Evolutionary conservation across 2,113 vertebrate genomes (phyloP), one percentile per base, ranked within the genome.

Genomic region (Gnathochromis pfefferi): DNA sequence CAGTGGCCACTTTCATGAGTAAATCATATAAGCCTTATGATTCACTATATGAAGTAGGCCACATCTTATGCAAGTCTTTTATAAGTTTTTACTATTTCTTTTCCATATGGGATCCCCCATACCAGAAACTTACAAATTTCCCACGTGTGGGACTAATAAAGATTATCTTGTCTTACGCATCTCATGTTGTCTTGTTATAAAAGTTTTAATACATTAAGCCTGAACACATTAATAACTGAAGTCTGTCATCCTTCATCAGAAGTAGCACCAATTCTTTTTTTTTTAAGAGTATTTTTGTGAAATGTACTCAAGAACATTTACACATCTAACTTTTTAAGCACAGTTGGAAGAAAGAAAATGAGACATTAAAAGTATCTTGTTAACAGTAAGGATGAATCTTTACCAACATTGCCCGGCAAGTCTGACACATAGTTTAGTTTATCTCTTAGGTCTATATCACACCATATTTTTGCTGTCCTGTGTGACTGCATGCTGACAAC

Each of bases 381-480:
- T 75, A 75, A 47, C 1, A 49, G 45, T 49, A 78, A 12, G 9
- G 26, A 31, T 28, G 10, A 49, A 78, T 78, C 23, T 19, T 78
- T 78, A 31, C 16, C 9, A 49, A 49, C 70, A 78, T 17, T 78
- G 4, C 14, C 42, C 2, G 9, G 13, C 9, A 75, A 11, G 23
- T 17, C 14, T 47, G 70, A 75, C 70, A 75, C 42, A 75, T 26
- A 7, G 38, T 47, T 45, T 75, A 17, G 14, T 73, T 73, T 5
- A 75, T 17, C 23, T 78, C 10, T 78, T n/a, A 13, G 16, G 70
- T 78, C 23, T 78, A 78, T 78, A 49, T 75, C 42, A 75, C 23
- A 31, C 23, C 14, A 45, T 26, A 47, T 17, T 75, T 47, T 12
- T 19, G 16, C 17, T n/a, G 70, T 49, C 6, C 26, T 78, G 16